Conservation (phyloP, 2,113 vertebrate species). For the Spheniscus mendiculus region DNA sequence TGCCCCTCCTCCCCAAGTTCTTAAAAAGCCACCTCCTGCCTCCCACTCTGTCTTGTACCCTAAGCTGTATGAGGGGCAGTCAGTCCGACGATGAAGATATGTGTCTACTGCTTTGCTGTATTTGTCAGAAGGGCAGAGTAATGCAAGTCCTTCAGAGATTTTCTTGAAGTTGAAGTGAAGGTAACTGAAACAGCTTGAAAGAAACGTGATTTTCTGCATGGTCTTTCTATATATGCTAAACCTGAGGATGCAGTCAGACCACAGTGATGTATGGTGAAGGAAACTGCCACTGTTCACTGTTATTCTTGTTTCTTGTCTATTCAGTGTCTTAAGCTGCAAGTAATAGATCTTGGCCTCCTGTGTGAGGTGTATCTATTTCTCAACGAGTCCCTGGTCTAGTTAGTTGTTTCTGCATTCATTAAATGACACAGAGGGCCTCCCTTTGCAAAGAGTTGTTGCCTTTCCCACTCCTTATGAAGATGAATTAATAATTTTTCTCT, state of each 20-base stretch:
- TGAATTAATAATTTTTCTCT: conserved; percentile 76
- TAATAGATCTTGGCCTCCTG: not conserved
- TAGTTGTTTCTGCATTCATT: conserved; percentile 53
- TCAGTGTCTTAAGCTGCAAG: not conserved
- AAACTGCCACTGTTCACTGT: not conserved
- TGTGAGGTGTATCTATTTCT: not conserved
- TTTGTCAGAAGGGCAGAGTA: not conserved
- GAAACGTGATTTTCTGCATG: not conserved
- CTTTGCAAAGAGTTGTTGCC: conserved; percentile 54
- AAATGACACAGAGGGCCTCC: conserved; percentile 46
- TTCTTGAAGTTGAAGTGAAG: not conserved
- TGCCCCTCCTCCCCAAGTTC: not conserved
- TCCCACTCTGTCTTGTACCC: not conserved
- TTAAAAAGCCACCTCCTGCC: not conserved
- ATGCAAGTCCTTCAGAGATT: not conserved
- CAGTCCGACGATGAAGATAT: rapidly evolving
- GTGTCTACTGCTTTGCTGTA: not conserved
- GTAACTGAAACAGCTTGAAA: not conserved
- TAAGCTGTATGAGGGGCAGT: not conserved
- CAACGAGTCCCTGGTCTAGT: not conserved
- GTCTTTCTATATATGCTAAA: not conserved
- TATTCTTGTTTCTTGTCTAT: not conserved
- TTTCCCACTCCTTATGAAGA: conserved; percentile 65
- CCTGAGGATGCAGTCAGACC: not conserved
- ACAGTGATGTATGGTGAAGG: not conserved